These are phyloP conservation scores for Morus bassanus DNA, from an alignment of 2,797 vertebrate genomes.

Conservation along the genomic window DNA sequence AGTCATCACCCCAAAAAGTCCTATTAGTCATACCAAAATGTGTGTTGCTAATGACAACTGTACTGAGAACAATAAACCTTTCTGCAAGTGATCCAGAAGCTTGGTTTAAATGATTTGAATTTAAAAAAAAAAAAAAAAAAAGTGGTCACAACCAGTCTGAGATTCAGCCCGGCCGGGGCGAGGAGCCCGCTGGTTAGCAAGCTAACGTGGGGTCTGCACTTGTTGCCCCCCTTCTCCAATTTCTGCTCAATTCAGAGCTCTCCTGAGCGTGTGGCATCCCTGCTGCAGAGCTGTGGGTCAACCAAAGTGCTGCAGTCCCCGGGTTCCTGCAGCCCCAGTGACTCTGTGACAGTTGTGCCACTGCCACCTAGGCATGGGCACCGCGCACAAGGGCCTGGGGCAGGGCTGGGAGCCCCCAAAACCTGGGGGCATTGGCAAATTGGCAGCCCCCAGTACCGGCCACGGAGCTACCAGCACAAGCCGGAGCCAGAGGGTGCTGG, in stretches of 20 bases:
- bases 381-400: not conserved
- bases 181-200: not conserved
- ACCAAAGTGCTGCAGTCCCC: not conserved
- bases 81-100: not conserved
- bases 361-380: not conserved
- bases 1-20: not conserved
- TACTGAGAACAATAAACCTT: not conserved
- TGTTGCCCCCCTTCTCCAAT: not conserved
- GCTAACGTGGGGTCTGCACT: not conserved
- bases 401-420: not conserved
- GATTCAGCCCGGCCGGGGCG: accelerated
- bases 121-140: not conserved
- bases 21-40: not conserved
- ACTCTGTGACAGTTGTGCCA: not conserved
- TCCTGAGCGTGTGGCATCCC: accelerated
- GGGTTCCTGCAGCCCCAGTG: accelerated
- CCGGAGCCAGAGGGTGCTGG: not conserved
- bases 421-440: not conserved
- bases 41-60: not conserved
- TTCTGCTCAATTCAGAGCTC: not conserved
- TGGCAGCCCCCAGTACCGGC: accelerated
- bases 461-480: not conserved
- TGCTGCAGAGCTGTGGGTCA: not conserved
- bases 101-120: not conserved
- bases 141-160: not conserved